phyloP scores from a whole-genome alignment of 2,797 vertebrate species.

The Trematomus bernacchii region DNA sequence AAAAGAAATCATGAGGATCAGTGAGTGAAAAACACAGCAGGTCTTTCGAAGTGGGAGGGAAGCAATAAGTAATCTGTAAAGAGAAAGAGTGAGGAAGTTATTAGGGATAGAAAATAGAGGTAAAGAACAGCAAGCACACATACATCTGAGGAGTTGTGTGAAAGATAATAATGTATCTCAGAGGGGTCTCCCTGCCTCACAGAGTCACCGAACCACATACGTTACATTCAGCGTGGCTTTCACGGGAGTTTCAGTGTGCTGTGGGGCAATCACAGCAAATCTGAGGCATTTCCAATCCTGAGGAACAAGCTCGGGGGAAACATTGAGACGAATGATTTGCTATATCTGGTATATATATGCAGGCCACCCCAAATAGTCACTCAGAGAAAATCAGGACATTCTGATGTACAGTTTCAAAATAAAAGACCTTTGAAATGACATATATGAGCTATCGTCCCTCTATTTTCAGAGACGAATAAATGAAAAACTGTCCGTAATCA shows the following conservation, averaged over 20 bases:
- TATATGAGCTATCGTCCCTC: too few relatives aligned
- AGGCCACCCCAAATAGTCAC: too few relatives aligned
- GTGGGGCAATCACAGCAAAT: background rate
- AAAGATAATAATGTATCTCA: conserved; percentile 16
- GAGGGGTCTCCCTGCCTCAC: conserved; percentile 23
- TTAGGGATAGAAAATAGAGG: conserved; percentile 6
- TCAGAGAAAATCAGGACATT: too few relatives aligned
- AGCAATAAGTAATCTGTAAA: background rate
- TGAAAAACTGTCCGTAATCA: too few relatives aligned
- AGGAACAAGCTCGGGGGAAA: background rate
- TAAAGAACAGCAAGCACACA: background rate
- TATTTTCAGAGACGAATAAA: too few relatives aligned
- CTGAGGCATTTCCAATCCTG: background rate
- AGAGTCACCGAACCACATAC: conserved; percentile 26
- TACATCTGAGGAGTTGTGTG: conserved; percentile 4
- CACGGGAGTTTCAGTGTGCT: conserved; percentile 9
- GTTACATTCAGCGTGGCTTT: conserved; percentile 20
- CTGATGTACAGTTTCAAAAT: too few relatives aligned
- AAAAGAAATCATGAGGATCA: too few relatives aligned
- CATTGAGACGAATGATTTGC: too few relatives aligned
- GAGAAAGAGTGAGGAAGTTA: background rate
- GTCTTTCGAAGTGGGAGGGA: background rate
- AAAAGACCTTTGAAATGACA: too few relatives aligned
- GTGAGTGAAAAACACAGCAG: too few relatives aligned
- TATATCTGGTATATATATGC: too few relatives aligned